Evolutionary conservation across 2,113 vertebrate genomes (phyloP), one percentile per base, ranked within the genome.

Genomic region (Mellivora capensis): DNA sequence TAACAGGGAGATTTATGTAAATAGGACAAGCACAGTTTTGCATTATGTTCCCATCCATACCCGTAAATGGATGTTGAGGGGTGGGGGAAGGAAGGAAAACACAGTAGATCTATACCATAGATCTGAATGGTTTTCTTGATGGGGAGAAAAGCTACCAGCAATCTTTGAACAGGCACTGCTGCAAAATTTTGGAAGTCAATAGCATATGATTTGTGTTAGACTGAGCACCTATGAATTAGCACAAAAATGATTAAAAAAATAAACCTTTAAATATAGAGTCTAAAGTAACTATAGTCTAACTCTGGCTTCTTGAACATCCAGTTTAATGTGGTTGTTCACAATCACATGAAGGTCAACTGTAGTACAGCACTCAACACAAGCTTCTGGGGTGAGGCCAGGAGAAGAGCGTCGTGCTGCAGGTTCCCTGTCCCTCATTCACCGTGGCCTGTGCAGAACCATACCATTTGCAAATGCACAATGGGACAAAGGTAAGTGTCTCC

Each of bases 1-100:
- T 79, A 97, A 96, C 79, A 64, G 72, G 83, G 90, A 98, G 90
- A 96, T 76, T 37, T 91, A 90, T 91, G 80, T 86, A 98, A 98
- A 97, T 90, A 90, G 96, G 94, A 93, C 87, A 90, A 44, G 54
- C 67, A 67, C 12, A 7, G 80, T 93, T 97, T 98, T 94, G 59
- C 82, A 88, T 74, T 96, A 74, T 93, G 72, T 96, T 98, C 76
- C 57, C 61, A 69, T 34, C 59, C 2, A 39, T 87, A 57, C 42
- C 23, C 93, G 91, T 97, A 97, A 93, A 94, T 90, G 87, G 6
- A 17, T 14, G 27, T 79, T 37, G 8, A 21, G 27, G 87, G 83
- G 47, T n/a, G 80, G 79, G 94, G 93, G 49, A 49, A 95, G 77
- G 61, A 90, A 59, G 17, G 17, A 14, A 96, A 95, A 81, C 77